Percentiles rank a stretch among this genome's conserved stretches.
Evolutionary conservation across 2,888 invertebrate species (phyloP).

Genomic region (Drosophila peninsularis): DNA sequence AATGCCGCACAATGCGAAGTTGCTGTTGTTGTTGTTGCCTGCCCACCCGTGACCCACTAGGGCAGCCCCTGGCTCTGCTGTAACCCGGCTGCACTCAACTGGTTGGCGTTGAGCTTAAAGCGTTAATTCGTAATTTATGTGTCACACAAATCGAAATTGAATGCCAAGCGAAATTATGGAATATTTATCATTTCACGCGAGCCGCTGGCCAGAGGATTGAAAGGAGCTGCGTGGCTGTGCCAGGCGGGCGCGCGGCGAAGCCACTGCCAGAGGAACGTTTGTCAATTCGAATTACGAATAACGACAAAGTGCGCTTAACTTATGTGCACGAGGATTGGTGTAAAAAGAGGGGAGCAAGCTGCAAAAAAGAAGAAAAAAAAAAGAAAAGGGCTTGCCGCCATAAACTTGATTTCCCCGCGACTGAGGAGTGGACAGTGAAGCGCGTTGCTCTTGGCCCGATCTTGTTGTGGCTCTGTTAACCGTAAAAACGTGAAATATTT

Average conservation of each 20-base stretch:
- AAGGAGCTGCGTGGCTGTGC: constrained; percentile 16
- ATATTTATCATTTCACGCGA: constrained; percentile 84
- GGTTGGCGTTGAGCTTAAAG: constrained; percentile 82
- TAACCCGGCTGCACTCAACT: not conserved
- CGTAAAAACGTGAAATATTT: constrained; percentile 75
- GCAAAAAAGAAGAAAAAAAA: not conserved
- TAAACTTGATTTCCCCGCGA: constrained; percentile 60
- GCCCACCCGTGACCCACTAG: constrained; percentile 54
- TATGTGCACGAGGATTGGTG: constrained; percentile 54
- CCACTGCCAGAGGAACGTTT: constrained; percentile 62
- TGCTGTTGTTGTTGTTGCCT: constrained; percentile 35
- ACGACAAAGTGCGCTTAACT: constrained; percentile 81
- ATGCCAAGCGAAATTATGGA: constrained; percentile 85
- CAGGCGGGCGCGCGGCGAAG: constrained; percentile 27
- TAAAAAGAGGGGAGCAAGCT: constrained; percentile 32
- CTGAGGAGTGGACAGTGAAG: constrained; percentile 6
- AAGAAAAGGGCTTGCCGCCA: constrained; percentile 60
- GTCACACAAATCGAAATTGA: constrained; percentile 84
- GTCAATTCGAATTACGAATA: constrained; percentile 82
- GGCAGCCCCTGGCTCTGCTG: constrained; percentile 23
- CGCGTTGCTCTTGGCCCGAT: constrained; percentile 19
- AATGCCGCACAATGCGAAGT: constrained; percentile 42
- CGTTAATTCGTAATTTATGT: constrained; percentile 85
- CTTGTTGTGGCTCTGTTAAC: constrained; percentile 68
- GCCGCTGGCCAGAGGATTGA: constrained; percentile 29